phyloP scores from a whole-genome alignment of 37 sponge, comb jelly and placozoan species.

The Sycon ciliatum region DNA sequence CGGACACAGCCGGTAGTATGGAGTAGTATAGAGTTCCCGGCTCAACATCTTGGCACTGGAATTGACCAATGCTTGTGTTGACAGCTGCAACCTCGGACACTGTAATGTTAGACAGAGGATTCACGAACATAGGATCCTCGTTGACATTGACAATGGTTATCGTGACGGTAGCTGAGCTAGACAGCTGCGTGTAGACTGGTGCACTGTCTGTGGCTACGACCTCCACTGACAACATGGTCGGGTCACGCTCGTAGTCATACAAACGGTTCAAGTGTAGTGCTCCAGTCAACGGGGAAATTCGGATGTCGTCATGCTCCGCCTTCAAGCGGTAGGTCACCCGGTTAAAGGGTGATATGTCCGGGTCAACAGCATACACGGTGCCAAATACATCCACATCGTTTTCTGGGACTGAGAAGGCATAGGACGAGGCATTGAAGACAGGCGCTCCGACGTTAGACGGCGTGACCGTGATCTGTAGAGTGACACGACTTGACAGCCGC shows the following conservation, averaged over 20 bases:
- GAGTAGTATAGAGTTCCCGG: neutral
- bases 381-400: constrained; percentile 9
- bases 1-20: neutral
- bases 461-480: constrained; percentile 15
- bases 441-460: constrained; percentile 56
- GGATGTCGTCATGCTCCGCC: no score
- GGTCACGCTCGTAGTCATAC: no score
- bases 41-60: neutral
- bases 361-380: constrained; percentile 10
- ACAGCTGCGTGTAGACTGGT: no score
- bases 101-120: neutral
- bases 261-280: no score
- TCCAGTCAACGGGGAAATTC: no score
- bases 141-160: constrained; percentile 27
- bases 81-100: neutral
- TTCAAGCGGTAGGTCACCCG: no score
- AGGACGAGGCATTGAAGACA: constrained; percentile 12
- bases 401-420: constrained; percentile 34
- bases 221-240: no score
- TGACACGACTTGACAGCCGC: neutral
- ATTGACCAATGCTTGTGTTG: neutral
- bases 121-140: constrained; percentile 24
- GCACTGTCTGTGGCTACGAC: no score
- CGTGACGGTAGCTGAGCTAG: neutral
- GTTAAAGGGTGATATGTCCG: constrained; percentile 40